These are phyloP conservation scores for Passer domesticus DNA, from an alignment of 2,113 vertebrate genomes.

Conservation along the genomic window DNA sequence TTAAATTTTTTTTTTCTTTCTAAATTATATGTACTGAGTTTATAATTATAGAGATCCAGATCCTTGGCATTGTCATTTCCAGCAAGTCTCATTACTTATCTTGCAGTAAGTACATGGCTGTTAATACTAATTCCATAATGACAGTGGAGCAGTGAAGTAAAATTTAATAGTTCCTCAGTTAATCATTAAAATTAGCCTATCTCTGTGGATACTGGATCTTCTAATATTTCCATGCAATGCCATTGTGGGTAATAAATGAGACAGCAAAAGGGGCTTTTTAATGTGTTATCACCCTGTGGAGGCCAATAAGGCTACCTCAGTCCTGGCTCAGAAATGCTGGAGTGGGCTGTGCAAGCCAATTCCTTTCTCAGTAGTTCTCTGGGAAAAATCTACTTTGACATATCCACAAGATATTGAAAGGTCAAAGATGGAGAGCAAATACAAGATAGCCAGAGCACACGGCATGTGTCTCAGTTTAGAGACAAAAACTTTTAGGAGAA, in stretches of 20 bases:
- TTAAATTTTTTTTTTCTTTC: neutral
- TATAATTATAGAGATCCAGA: conserved; percentile 20
- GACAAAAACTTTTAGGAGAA: neutral
- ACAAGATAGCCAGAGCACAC: neutral
- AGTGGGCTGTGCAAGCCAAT: neutral
- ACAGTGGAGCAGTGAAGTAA: conserved; percentile 59
- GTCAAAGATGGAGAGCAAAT: conserved; percentile 35
- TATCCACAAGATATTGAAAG: neutral
- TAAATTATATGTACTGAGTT: conserved; percentile 11
- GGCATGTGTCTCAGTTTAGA: neutral
- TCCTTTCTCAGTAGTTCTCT: neutral
- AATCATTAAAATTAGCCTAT: conserved; percentile 75
- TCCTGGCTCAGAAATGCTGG: neutral
- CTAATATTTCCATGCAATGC: conserved; percentile 43
- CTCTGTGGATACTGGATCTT: conserved; percentile 53
- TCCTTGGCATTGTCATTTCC: conserved; percentile 28
- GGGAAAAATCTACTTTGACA: neutral
- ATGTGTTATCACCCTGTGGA: conserved; percentile 12
- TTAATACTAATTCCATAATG: conserved; percentile 72
- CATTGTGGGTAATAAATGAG: conserved; percentile 71
- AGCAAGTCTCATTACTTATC: conserved; percentile 65
- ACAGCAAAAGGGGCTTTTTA: conserved; percentile 58
- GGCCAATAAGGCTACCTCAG: neutral
- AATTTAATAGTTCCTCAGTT: conserved; percentile 73
- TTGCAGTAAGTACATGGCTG: conserved; percentile 17